A percentile compares a stretch with the other conserved stretches of the same genome.
Conservation (phyloP, 2,888 invertebrate genomes). For the Phalangium opilio region DNA sequence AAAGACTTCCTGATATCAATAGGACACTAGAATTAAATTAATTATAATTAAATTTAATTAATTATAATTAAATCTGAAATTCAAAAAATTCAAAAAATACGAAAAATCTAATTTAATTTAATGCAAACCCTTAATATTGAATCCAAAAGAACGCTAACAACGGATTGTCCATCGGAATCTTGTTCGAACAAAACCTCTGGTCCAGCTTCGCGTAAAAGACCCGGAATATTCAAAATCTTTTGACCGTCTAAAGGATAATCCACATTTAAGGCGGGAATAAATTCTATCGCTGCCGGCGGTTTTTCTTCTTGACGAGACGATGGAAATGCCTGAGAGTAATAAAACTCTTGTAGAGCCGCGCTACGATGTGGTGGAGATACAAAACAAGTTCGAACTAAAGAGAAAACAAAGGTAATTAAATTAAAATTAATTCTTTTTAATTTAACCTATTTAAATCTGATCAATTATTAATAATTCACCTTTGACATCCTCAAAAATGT, state of each 20-base stretch:
- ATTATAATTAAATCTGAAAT: no score
- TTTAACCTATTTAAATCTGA: no score
- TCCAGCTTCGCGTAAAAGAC: constrained; percentile 41
- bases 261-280: constrained; percentile 31
- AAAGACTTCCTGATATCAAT: constrained; percentile 61
- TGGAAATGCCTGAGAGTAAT: no score
- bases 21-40: constrained; percentile 43
- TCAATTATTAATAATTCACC: constrained; percentile 30
- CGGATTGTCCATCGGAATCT: constrained; percentile 62
- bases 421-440: no score
- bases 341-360: no score
- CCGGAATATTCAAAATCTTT: constrained; percentile 46
- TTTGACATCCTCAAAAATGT: constrained; percentile 59
- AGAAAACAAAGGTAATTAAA: no score
- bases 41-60: no score
- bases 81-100: constrained; percentile 18
- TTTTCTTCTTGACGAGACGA: no score
- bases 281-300: no score
- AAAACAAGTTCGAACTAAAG: constrained; percentile 49
- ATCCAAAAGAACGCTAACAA: constrained; percentile 71
- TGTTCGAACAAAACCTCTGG: constrained; percentile 72
- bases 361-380: constrained; percentile 60
- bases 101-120: neutral
- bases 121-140: constrained; percentile 47
- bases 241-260: constrained; percentile 49